These are phyloP conservation scores for Drosophila emarginata DNA, from an alignment of 2,888 invertebrate species.

Conservation along the genomic window DNA sequence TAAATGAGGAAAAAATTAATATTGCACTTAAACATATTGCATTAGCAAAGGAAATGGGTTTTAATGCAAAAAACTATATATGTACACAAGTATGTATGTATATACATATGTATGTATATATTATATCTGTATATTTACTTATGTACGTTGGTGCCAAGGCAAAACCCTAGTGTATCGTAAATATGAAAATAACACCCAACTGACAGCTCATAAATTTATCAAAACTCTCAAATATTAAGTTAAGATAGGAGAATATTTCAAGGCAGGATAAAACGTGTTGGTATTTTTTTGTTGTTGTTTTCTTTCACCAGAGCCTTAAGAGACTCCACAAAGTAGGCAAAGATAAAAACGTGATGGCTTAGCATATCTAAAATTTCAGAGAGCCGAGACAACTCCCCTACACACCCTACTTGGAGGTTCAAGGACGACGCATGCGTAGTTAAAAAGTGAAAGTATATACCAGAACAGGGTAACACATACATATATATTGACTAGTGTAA, in stretches of 20 bases:
- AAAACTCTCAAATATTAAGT: conserved; percentile 14
- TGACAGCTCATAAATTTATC: conserved; percentile 18
- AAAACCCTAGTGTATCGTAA: conserved; percentile 1
- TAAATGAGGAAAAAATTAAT: not conserved
- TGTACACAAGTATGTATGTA: not conserved
- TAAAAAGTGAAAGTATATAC: conserved; percentile 64
- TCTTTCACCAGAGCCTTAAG: not conserved
- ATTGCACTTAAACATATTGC: conserved; percentile 7
- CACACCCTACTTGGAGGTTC: conserved; percentile 6
- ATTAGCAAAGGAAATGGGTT: conserved; percentile 16
- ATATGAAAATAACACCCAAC: conserved; percentile 3
- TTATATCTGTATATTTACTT: not conserved
- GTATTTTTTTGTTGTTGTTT: conserved; percentile 9
- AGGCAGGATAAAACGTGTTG: conserved; percentile 8
- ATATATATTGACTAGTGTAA: conserved; percentile 1
- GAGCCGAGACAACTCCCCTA: not conserved
- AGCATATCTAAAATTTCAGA: not conserved
- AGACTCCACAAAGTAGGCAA: conserved; percentile 36
- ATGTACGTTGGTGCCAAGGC: not conserved
- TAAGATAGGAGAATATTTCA: conserved; percentile 6
- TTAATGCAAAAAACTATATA: not conserved
- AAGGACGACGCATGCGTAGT: conserved; percentile 57
- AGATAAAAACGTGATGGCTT: conserved; percentile 34
- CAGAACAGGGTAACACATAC: not conserved
- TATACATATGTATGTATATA: not conserved